Evolutionary conservation across 2,888 invertebrate species (phyloP), one percentile per base, ranked within the genome.

Genomic region (Drosophila infuscata): DNA sequence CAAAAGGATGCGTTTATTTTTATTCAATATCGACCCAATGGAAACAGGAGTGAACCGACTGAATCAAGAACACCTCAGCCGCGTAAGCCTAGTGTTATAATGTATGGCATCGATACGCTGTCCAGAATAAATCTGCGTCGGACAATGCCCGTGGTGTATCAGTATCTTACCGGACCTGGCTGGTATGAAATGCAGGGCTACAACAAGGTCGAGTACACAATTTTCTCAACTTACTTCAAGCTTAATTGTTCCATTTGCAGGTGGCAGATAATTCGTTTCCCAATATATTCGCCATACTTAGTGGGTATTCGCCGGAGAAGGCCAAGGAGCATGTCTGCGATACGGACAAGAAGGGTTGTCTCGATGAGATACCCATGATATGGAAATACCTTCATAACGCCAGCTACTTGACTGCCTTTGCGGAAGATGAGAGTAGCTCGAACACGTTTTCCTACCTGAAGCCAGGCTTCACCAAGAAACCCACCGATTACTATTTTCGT

Each of bases 251-350:
- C 30, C 1, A 11, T 8, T 60, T 49, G 20, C 88, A 97, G 94
- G 94, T 96, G 68, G 97, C 95, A 0, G 98, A 98, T 84, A 98
- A 98, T 86, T 97, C 97, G 0, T 97, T 96, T 91, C 97, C 98
- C 0, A 98, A 98, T 92, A 92, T 98, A 62, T 95, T 97, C 94
- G 97, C 97, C 0, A 94, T 96, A 59, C 93, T 97, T 4, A 95
- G 96, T 0, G 98, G 98, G 0, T 94, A 94, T 74, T 94, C 92
- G 52, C 91, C 92, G 20, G 82, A 91, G 3, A 77, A 93, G 30
- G 92, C 95, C n/a, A 94, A 94, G 63, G 80, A 90, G 5, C 51
- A 74, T 2, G 86, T 94, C 46, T 94, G 94, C 70, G 92, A 94
- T 43, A 94, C 94, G 17, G 91, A 92, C 17, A 81, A 89, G 11